Conservation (phyloP, 2,888 invertebrate genomes). For the Dioctria rufipes region DNA sequence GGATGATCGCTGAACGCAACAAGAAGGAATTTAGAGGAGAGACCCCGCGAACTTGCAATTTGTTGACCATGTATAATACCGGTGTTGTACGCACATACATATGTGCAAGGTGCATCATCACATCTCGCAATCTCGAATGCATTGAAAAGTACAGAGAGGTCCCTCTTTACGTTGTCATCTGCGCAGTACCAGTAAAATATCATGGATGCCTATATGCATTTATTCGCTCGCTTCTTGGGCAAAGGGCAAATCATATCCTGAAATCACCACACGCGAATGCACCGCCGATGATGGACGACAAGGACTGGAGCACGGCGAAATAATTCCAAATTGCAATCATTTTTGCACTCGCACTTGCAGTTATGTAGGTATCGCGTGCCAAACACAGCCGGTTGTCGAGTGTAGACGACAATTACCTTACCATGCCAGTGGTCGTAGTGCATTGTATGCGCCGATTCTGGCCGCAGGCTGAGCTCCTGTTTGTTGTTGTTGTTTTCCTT, state of each 20-base stretch:
- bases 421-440: not conserved
- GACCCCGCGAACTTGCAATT: not conserved
- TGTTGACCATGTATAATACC: no score
- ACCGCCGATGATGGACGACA: not conserved
- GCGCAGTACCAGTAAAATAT: slow-evolving; percentile 15
- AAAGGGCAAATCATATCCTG: slow-evolving; percentile 20
- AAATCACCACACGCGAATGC: slow-evolving; percentile 52
- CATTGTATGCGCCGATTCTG: slow-evolving; percentile 46
- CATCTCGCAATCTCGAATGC: slow-evolving; percentile 26
- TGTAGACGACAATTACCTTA: not conserved
- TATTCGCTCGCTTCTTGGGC: not conserved
- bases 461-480: slow-evolving; percentile 24
- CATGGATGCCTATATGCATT: no score
- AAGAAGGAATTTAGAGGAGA: not conserved
- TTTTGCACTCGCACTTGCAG: slow-evolving; percentile 34
- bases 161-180: slow-evolving; percentile 17
- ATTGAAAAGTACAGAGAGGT: not conserved
- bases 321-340: slow-evolving; percentile 48
- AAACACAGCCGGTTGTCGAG: slow-evolving; percentile 38
- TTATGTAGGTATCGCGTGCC: slow-evolving; percentile 51
- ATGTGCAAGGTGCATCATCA: slow-evolving; percentile 40
- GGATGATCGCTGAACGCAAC: slow-evolving; percentile 11
- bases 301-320: slow-evolving; percentile 10
- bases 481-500: not conserved
- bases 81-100: not conserved